These are phyloP conservation scores for Cyclargus thomasi DNA, from an alignment of 1,140 invertebrate species.

Conservation along the genomic window DNA sequence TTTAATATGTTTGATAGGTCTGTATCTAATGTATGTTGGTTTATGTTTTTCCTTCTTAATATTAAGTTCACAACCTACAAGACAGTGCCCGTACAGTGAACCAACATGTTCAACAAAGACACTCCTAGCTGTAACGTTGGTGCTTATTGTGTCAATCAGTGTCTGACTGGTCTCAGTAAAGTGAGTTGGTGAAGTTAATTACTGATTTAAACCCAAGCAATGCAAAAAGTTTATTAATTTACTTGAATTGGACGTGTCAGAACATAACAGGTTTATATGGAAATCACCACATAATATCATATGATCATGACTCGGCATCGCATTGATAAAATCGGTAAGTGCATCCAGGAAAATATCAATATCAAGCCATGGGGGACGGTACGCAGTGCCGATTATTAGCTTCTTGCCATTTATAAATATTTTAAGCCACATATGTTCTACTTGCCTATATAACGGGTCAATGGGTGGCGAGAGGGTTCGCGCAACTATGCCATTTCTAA, in stretches of 20 bases:
- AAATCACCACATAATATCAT: not conserved
- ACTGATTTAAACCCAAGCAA: not conserved
- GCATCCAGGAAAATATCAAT: slow-evolving; percentile 8
- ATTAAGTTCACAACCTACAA: not conserved
- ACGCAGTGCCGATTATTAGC: slow-evolving; percentile 11
- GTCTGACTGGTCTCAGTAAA: not conserved
- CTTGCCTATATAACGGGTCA: not conserved
- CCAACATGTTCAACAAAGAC: not conserved
- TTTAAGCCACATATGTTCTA: slow-evolving; percentile 3
- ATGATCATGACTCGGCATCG: not conserved
- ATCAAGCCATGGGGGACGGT: slow-evolving; percentile 14
- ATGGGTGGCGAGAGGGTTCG: not conserved
- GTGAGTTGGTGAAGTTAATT: not conserved
- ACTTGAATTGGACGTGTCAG: not conserved
- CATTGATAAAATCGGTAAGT: not conserved
- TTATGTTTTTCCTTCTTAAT: not conserved
- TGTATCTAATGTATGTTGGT: not conserved
- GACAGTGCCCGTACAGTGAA: not conserved
- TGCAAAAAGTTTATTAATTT: not conserved
- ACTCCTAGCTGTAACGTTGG: not conserved
- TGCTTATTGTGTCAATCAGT: not conserved
- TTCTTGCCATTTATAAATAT: not conserved
- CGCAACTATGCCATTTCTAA: not conserved
- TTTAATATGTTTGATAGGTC: not conserved
- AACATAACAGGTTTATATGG: not conserved